Evolutionary conservation across 2,113 vertebrate genomes (phyloP).

Genomic region (human): DNA sequence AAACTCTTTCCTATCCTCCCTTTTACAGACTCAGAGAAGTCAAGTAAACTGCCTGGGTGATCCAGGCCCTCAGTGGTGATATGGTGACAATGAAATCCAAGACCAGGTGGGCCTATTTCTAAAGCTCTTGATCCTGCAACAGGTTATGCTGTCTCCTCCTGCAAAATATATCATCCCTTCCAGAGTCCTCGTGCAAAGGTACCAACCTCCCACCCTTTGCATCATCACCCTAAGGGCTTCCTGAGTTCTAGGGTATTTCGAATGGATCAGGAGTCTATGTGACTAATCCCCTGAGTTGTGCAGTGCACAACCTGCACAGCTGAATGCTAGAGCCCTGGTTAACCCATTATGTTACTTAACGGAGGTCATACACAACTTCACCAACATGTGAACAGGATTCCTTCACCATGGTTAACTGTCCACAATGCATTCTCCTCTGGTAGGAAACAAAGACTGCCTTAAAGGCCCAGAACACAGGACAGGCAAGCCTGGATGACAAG

Average conservation of each 20-base stretch:
- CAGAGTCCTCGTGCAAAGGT: not conserved
- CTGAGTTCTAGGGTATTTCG: not conserved
- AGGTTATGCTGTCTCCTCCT: not conserved
- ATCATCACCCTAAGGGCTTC: not conserved
- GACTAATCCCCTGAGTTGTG: not conserved
- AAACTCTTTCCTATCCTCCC: not conserved
- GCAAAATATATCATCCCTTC: not conserved
- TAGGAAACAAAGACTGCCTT: not conserved
- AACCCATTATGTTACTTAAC: not conserved
- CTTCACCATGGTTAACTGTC: not conserved
- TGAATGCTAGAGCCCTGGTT: not conserved
- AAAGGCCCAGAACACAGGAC: not conserved
- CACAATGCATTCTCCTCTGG: not conserved
- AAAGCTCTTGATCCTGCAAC: not conserved
- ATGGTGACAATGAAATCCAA: not conserved
- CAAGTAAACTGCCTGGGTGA: not conserved
- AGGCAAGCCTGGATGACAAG: not conserved
- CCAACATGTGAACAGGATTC: not conserved
- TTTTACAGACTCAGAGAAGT: not conserved
- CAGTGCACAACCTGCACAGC: not conserved
- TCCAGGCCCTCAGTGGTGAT: not conserved
- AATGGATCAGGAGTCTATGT: not conserved
- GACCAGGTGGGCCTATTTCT: not conserved
- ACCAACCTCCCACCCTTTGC: no score
- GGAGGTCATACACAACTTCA: not conserved